Evolutionary conservation across 1,140 invertebrate species (phyloP).

Genomic region (Drosophila pachea): DNA sequence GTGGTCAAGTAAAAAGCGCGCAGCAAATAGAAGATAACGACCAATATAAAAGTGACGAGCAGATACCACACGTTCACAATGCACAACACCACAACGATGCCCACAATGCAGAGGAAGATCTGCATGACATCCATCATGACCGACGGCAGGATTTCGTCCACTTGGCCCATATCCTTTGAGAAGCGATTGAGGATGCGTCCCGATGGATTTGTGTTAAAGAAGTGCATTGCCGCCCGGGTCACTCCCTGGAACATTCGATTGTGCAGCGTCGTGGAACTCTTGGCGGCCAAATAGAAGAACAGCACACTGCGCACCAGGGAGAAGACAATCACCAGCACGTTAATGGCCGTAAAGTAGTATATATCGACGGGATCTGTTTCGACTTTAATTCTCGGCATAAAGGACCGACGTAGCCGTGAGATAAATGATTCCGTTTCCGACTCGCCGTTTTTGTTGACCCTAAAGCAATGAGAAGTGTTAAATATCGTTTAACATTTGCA

Average conservation of each 20-base stretch:
- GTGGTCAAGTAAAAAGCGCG: slow-evolving; percentile 89
- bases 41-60: slow-evolving; percentile 84
- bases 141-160: slow-evolving; percentile 91
- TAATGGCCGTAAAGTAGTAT: slow-evolving; percentile 81
- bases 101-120: slow-evolving; percentile 86
- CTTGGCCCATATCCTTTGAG: slow-evolving; percentile 91
- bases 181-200: slow-evolving; percentile 89
- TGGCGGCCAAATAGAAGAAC: slow-evolving; percentile 86
- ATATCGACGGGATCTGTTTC: slow-evolving; percentile 70
- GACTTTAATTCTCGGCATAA: slow-evolving; percentile 55
- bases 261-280: slow-evolving; percentile 86
- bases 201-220: slow-evolving; percentile 90
- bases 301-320: slow-evolving; percentile 81
- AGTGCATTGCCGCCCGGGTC: slow-evolving; percentile 87
- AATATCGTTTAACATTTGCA: neutral
- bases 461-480: slow-evolving; percentile 7
- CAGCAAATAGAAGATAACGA: slow-evolving; percentile 86
- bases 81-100: slow-evolving; percentile 87
- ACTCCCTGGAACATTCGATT: slow-evolving; percentile 89
- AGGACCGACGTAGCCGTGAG: slow-evolving; percentile 46
- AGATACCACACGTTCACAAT: slow-evolving; percentile 88
- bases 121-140: slow-evolving; percentile 86
- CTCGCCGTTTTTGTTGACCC: slow-evolving; percentile 73
- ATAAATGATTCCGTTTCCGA: slow-evolving; percentile 46
- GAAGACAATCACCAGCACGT: slow-evolving; percentile 81